Conservation (phyloP, 2,113 vertebrate genomes). For the Brachirus orientalis region DNA sequence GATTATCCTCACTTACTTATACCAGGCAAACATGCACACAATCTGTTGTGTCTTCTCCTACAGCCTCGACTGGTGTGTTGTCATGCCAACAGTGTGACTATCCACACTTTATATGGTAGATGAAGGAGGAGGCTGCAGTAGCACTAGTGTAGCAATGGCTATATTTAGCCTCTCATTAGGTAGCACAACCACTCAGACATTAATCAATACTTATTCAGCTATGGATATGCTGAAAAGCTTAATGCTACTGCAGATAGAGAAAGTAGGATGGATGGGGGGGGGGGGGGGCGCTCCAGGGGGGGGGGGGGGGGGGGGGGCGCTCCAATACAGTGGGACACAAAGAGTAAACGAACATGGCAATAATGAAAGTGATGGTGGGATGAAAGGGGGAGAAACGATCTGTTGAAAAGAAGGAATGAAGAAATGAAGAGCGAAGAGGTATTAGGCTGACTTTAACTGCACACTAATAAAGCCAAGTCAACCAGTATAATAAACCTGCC, state of each 20-base stretch:
- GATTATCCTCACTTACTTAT: conserved; percentile 38
- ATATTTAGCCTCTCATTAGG: conserved; percentile 73
- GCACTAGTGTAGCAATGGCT: conserved; percentile 42
- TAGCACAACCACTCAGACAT: conserved; percentile 58
- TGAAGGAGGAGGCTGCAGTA: conserved; percentile 49
- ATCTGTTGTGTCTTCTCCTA: conserved; percentile 59
- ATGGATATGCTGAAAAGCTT: conserved; percentile 21
- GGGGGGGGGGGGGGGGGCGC: too few relatives aligned
- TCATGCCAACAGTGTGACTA: conserved; percentile 73
- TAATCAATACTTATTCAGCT: conserved; percentile 68
- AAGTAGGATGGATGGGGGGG: background rate
- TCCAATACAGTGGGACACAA: too few relatives aligned
- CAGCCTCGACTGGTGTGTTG: conserved; percentile 65
- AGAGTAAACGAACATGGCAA: conserved; percentile 14
- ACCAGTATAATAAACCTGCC: conserved; percentile 42
- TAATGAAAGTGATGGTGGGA: conserved; percentile 15
- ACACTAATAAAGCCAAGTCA: conserved; percentile 43
- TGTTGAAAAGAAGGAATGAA: conserved; percentile 14
- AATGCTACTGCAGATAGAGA: conserved; percentile 30
- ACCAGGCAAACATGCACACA: conserved; percentile 46
- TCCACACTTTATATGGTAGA: conserved; percentile 58
- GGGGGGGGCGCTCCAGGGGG: too few relatives aligned
- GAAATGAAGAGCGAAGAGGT: conserved; percentile 22
- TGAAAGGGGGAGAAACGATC: conserved; percentile 11
- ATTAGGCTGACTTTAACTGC: conserved; percentile 30